Conservation (phyloP, 1,140 invertebrate species). For the Drosophila arizonae region DNA sequence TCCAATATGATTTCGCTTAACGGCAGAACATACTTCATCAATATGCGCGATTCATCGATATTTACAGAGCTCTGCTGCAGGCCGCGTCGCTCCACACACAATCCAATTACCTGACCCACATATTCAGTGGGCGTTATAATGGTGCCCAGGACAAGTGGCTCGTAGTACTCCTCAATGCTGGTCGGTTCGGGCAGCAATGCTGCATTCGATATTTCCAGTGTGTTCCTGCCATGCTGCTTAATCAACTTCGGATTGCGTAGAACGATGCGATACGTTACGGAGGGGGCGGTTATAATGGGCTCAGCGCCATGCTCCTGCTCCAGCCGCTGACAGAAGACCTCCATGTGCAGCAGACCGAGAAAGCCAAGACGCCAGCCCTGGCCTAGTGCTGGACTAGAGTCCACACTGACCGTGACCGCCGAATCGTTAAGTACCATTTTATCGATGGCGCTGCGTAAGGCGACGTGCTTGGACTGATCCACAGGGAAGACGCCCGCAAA, state of each 20-base stretch:
- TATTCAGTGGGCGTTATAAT: conserved; percentile 93
- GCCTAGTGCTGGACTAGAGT: conserved; percentile 95
- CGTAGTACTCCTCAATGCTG: conserved; percentile 90
- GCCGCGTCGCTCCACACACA: conserved; percentile 92
- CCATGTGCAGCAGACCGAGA: conserved; percentile 96
- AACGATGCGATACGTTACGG: conserved; percentile 96
- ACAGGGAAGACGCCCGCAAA: conserved; percentile 97
- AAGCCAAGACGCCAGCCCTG: conserved; percentile 97
- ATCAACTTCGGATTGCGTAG: conserved; percentile 85
- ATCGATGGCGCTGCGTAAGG: conserved; percentile 91
- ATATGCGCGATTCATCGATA: conserved; percentile 91
- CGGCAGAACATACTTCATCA: conserved; percentile 93
- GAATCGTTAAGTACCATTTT: conserved; percentile 97
- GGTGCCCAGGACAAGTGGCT: conserved; percentile 94
- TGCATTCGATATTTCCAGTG: conserved; percentile 93
- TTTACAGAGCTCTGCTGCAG: conserved; percentile 88
- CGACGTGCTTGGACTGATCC: conserved; percentile 92
- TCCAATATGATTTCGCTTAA: conserved; percentile 96
- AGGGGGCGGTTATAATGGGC: conserved; percentile 95
- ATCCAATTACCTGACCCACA: conserved; percentile 87
- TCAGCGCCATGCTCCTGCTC: conserved; percentile 96
- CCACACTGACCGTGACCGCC: conserved; percentile 90
- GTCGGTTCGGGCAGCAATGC: conserved; percentile 88
- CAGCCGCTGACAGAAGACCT: conserved; percentile 96
- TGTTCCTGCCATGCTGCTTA: conserved; percentile 87